These are phyloP conservation scores for Ips nitidus DNA, from an alignment of 1,140 invertebrate genomes.

Conservation along the genomic window DNA sequence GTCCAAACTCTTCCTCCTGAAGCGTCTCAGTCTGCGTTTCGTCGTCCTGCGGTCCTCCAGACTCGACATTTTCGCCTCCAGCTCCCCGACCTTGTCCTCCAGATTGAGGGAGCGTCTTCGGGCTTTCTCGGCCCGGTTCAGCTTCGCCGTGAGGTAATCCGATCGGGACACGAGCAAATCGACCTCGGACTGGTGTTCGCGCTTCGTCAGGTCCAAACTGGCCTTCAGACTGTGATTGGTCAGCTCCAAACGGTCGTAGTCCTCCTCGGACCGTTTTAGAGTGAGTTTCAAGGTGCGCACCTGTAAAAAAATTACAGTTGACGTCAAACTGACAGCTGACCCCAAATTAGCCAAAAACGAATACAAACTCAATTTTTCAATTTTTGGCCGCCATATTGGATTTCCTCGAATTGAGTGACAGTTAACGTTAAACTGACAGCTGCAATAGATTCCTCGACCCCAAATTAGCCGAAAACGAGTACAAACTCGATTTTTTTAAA, in stretches of 20 bases:
- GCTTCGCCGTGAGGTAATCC: conserved; percentile 80
- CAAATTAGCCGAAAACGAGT: no score
- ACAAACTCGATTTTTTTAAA: no score
- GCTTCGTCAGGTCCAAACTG: conserved; percentile 67
- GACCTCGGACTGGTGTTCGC: conserved; percentile 72
- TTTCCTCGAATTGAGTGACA: no score
- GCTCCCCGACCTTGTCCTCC: conserved; percentile 76
- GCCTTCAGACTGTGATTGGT: conserved; percentile 72
- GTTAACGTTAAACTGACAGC: no score
- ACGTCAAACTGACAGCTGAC: no score
- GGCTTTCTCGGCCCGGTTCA: conserved; percentile 78
- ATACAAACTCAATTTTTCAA: no score
- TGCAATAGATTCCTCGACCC: no score
- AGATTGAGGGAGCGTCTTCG: conserved; percentile 78
- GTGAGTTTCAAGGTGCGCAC: conserved; percentile 74
- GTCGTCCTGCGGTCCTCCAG: conserved; percentile 55
- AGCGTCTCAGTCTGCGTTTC: conserved; percentile 46
- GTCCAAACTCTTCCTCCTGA: conserved; percentile 72
- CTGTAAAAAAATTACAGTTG: no score
- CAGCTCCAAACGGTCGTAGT: conserved; percentile 78
- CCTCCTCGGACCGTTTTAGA: conserved; percentile 75
- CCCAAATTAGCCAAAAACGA: no score
- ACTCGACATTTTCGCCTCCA: conserved; percentile 74
- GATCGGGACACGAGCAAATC: conserved; percentile 80
- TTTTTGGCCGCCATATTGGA: no score